Percentiles rank a stretch among this genome's conserved stretches.
These are phyloP conservation scores for Monochamus alternatus DNA, from an alignment of 2,888 invertebrate species.

Conservation along the genomic window DNA sequence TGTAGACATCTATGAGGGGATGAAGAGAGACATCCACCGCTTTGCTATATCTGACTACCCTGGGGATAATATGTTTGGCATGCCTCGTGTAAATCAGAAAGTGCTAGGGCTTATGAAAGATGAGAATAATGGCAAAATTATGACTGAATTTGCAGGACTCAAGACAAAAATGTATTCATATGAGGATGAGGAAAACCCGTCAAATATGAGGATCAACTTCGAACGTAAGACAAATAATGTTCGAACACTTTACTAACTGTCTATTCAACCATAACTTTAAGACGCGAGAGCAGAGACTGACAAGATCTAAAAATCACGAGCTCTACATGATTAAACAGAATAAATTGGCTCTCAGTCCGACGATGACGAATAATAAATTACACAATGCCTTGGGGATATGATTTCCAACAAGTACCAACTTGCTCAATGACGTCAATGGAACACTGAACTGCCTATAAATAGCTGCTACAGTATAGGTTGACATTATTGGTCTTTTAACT, in stretches of 20 bases:
- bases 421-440: too few relatives aligned
- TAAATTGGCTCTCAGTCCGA: conserved; percentile 29
- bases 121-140: conserved; percentile 61
- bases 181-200: neutral
- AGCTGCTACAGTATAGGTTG: too few relatives aligned
- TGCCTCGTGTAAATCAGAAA: conserved; percentile 60
- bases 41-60: conserved; percentile 59
- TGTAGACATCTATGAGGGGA: conserved; percentile 40
- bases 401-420: too few relatives aligned
- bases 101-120: conserved; percentile 60
- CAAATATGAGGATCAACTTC: neutral
- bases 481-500: too few relatives aligned
- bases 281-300: neutral
- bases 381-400: neutral
- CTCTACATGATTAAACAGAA: conserved; percentile 30
- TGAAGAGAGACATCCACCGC: conserved; percentile 40
- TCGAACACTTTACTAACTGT: neutral
- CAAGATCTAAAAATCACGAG: conserved; percentile 20
- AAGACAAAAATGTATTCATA: conserved; percentile 45
- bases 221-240: conserved; percentile 3
- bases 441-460: too few relatives aligned
- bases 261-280: neutral
- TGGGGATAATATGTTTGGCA: conserved; percentile 55
- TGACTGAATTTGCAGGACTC: conserved; percentile 61
- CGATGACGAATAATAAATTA: conserved; percentile 31